Percentiles rank a stretch among this genome's conserved stretches.
These are phyloP conservation scores for Ondatra zibethicus DNA, from an alignment of 2,113 vertebrate genomes.

Conservation along the genomic window DNA sequence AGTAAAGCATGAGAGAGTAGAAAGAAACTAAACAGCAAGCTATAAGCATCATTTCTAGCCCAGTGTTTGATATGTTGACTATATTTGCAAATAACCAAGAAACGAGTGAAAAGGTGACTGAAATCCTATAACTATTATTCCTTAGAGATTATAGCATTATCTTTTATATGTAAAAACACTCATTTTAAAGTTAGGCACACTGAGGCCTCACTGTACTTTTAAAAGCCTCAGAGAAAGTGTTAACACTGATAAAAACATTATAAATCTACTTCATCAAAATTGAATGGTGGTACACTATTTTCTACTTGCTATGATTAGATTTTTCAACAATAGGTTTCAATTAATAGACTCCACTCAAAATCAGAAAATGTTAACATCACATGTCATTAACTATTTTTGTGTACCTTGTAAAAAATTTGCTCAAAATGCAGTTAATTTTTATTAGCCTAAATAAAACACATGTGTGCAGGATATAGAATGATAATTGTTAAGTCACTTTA, in stretches of 20 bases:
- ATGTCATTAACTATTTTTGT: constrained; percentile 37
- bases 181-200: neutral
- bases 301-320: constrained; percentile 15
- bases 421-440: neutral
- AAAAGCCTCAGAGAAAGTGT: neutral
- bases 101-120: neutral
- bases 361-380: neutral
- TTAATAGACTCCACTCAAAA: neutral
- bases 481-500: neutral
- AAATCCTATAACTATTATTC: neutral
- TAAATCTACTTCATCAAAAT: neutral
- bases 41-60: neutral
- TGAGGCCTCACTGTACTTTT: neutral
- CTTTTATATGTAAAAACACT: constrained; percentile 2
- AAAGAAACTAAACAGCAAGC: neutral
- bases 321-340: neutral
- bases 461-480: neutral
- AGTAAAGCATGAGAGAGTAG: neutral
- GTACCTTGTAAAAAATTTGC: neutral
- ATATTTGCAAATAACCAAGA: constrained; percentile 34
- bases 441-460: constrained; percentile 7
- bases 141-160: neutral
- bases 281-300: neutral
- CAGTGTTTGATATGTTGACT: neutral
- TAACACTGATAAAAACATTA: neutral